A percentile compares a stretch with the other conserved stretches of the same genome.
Evolutionary conservation across 2,888 invertebrate species (phyloP).

Genomic region (Petrolisthes manimaculis): DNA sequence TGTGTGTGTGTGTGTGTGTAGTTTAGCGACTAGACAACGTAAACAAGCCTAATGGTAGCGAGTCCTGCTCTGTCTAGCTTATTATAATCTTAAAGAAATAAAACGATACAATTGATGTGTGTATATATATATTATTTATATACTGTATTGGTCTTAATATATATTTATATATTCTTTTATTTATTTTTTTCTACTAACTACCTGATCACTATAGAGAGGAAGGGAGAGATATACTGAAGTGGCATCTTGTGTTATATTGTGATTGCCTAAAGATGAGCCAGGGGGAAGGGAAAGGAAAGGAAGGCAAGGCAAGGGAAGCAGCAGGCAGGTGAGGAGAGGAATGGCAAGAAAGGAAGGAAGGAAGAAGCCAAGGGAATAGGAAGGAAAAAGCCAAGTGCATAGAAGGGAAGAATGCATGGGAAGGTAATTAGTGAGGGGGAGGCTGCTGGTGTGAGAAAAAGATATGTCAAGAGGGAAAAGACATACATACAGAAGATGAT

Average conservation of each 20-base stretch:
- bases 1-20: too few species aligned
- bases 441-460: too few species aligned
- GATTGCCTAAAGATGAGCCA: not conserved
- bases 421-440: too few species aligned
- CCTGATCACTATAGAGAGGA: conserved; percentile 41
- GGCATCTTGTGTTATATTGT: not conserved
- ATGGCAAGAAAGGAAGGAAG: not conserved
- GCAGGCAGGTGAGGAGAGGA: not conserved
- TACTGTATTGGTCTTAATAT: conserved; percentile 42
- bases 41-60: not conserved
- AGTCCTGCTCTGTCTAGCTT: conserved; percentile 7
- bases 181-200: conserved; percentile 43
- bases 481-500: too few species aligned
- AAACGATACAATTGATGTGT: not conserved
- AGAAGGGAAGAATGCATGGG: too few species aligned
- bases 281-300: not conserved
- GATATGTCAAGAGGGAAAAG: too few species aligned
- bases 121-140: conserved; percentile 40
- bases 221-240: conserved; percentile 15
- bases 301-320: not conserved
- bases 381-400: too few species aligned
- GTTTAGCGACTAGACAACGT: not conserved
- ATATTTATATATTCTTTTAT: conserved; percentile 23
- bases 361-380: not conserved
- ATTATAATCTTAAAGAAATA: not conserved